phyloP scores from a whole-genome alignment of 2,888 invertebrate genomes.

The Epirrhoe tristata region DNA sequence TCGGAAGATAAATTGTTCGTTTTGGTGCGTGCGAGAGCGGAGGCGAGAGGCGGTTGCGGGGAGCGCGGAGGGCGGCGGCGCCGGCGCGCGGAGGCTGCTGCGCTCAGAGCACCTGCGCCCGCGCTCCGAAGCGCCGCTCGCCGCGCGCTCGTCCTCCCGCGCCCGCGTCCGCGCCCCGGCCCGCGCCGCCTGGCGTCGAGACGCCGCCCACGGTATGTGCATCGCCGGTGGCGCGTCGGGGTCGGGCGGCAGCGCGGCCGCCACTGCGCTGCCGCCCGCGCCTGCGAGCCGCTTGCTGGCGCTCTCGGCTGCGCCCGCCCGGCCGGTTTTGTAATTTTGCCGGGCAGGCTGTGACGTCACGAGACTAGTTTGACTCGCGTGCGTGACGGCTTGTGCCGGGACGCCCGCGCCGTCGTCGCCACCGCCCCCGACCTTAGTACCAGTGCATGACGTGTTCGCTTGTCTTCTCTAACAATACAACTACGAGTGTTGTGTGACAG shows the following conservation, averaged over 20 bases:
- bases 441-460: slow-evolving; percentile 80
- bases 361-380: slow-evolving; percentile 82
- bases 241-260: slow-evolving; percentile 81
- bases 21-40: slow-evolving; percentile 79
- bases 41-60: slow-evolving; percentile 69
- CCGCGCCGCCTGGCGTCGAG: slow-evolving; percentile 75
- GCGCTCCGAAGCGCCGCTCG: slow-evolving; percentile 85
- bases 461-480: slow-evolving; percentile 53
- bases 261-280: slow-evolving; percentile 73
- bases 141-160: slow-evolving; percentile 80
- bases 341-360: slow-evolving; percentile 83
- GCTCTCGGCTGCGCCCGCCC: slow-evolving; percentile 67
- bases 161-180: slow-evolving; percentile 62
- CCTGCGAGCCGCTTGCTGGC: slow-evolving; percentile 66
- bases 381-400: slow-evolving; percentile 81
- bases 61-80: slow-evolving; percentile 85
- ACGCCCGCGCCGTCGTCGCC: slow-evolving; percentile 67
- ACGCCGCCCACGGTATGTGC: slow-evolving; percentile 82
- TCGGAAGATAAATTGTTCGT: slow-evolving; percentile 84
- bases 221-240: slow-evolving; percentile 79
- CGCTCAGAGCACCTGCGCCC: slow-evolving; percentile 90
- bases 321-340: slow-evolving; percentile 84
- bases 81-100: slow-evolving; percentile 87
- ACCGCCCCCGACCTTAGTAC: slow-evolving; percentile 78
- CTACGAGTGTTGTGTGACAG: slow-evolving; percentile 46